Conservation (phyloP, 1,140 invertebrate genomes). For the Asobara japonica region DNA sequence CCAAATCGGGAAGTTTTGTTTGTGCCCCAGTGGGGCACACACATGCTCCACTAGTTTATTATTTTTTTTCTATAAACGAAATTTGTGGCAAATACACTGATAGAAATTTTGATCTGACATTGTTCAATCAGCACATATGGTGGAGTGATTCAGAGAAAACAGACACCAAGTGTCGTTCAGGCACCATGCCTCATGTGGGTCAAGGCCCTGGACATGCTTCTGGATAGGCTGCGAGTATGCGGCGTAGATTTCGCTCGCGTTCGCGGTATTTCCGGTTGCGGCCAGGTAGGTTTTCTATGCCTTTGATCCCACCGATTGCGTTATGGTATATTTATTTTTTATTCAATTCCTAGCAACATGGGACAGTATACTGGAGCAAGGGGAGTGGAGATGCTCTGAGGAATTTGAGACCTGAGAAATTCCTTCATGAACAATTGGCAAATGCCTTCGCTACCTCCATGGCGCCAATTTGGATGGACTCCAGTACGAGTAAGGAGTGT, state of each 20-base stretch:
- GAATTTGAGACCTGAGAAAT: constrained; percentile 77
- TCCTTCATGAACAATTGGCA: constrained; percentile 85
- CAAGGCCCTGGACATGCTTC: constrained; percentile 90
- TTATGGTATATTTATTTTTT: constrained; percentile 6
- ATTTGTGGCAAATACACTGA: not conserved
- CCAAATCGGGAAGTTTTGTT: too few species aligned
- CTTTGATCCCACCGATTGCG: constrained; percentile 8
- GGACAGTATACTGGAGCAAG: constrained; percentile 92
- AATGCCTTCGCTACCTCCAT: constrained; percentile 80
- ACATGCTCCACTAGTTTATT: too few species aligned
- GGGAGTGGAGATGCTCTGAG: constrained; percentile 75
- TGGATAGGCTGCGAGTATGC: constrained; percentile 83
- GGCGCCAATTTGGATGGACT: constrained; percentile 98
- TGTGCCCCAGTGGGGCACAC: too few species aligned
- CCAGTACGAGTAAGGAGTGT: constrained; percentile 86
- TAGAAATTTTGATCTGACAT: too few species aligned
- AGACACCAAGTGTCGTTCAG: constrained; percentile 72
- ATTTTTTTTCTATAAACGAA: not conserved
- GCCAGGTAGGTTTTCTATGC: constrained; percentile 73
- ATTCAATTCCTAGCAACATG: constrained; percentile 83
- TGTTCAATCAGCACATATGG: constrained; percentile 75
- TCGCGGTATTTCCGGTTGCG: constrained; percentile 86
- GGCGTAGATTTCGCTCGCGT: constrained; percentile 87
- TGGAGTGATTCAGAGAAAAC: constrained; percentile 77
- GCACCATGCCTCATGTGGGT: constrained; percentile 93